A percentile compares a stretch with the other conserved stretches of the same genome.
Evolutionary conservation across 2,888 invertebrate species (phyloP).

Genomic region (Drosophila bunnanda): DNA sequence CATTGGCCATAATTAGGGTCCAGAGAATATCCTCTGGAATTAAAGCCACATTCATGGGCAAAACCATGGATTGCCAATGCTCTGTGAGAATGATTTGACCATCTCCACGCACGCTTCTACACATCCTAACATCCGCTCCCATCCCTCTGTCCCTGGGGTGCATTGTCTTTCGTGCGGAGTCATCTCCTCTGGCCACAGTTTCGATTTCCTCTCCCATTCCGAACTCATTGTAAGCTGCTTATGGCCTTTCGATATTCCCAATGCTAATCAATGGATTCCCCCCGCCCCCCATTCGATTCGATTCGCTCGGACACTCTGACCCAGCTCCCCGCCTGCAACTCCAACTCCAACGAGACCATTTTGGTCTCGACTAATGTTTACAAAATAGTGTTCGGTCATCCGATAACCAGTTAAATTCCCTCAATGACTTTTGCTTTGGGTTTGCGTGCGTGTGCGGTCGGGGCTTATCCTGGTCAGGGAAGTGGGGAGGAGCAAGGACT

Average conservation of each 20-base stretch:
- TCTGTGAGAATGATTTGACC: slow-evolving; percentile 24
- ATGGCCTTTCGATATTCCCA: slow-evolving; percentile 44
- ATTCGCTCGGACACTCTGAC: slow-evolving; percentile 4
- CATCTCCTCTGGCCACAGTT: slow-evolving; percentile 19
- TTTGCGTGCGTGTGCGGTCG: slow-evolving; percentile 43
- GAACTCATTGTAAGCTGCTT: slow-evolving; percentile 30
- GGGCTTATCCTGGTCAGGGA: not conserved
- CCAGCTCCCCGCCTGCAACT: not conserved
- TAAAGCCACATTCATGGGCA: slow-evolving; percentile 11
- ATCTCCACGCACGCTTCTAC: slow-evolving; percentile 7
- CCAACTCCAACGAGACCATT: slow-evolving; percentile 41
- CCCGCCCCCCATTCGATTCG: not conserved
- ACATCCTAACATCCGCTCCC: not conserved
- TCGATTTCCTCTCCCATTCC: not conserved
- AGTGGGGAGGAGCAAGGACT: not conserved
- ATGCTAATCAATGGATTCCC: slow-evolving; percentile 42
- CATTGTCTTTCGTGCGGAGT: slow-evolving; percentile 37
- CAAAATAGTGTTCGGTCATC: slow-evolving; percentile 73
- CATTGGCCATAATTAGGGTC: slow-evolving; percentile 13
- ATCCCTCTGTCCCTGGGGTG: not conserved
- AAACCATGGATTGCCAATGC: slow-evolving; percentile 21
- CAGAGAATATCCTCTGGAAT: slow-evolving; percentile 9
- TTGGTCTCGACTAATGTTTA: slow-evolving; percentile 63
- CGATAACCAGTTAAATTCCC: slow-evolving; percentile 71
- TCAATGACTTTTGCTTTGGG: slow-evolving; percentile 70